These are phyloP conservation scores for Phalacrocorax brasilianus DNA, from an alignment of 2,113 vertebrate species.

Conservation along the genomic window DNA sequence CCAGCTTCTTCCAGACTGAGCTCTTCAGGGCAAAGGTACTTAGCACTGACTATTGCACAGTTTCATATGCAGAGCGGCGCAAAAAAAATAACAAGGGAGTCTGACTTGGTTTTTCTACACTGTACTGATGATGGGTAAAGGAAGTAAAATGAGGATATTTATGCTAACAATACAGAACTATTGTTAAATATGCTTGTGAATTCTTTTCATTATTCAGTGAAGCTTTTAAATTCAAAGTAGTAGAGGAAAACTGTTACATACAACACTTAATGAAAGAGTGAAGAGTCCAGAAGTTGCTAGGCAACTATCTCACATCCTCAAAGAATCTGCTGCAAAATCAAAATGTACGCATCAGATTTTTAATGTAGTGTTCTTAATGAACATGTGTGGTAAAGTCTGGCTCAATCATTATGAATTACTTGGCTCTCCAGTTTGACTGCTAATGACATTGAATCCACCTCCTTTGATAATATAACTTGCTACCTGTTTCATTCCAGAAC, in stretches of 20 bases:
- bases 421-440: conserved; percentile 20
- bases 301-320: conserved; percentile 33
- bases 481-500: neutral
- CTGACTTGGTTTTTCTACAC: conserved; percentile 12
- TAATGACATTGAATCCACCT: neutral
- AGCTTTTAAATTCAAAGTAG: conserved; percentile 61
- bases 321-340: conserved; percentile 49
- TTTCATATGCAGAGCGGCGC: neutral
- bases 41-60: neutral
- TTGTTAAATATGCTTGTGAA: conserved; percentile 32
- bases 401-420: conserved; percentile 33
- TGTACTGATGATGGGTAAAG: conserved; percentile 25
- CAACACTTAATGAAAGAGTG: conserved; percentile 42
- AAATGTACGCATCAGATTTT: conserved; percentile 24
- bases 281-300: conserved; percentile 19
- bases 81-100: conserved; percentile 15
- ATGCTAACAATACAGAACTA: conserved; percentile 44
- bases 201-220: conserved; percentile 36
- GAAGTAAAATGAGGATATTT: conserved; percentile 57
- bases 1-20: neutral
- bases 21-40: conserved; percentile 39
- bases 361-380: conserved; percentile 35
- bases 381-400: conserved; percentile 18
- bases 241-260: conserved; percentile 42
- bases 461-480: neutral